A percentile compares a stretch with the other conserved stretches of the same genome.
These are phyloP conservation scores for Taurulus bubalis DNA, from an alignment of 2,113 vertebrate genomes.

Conservation along the genomic window DNA sequence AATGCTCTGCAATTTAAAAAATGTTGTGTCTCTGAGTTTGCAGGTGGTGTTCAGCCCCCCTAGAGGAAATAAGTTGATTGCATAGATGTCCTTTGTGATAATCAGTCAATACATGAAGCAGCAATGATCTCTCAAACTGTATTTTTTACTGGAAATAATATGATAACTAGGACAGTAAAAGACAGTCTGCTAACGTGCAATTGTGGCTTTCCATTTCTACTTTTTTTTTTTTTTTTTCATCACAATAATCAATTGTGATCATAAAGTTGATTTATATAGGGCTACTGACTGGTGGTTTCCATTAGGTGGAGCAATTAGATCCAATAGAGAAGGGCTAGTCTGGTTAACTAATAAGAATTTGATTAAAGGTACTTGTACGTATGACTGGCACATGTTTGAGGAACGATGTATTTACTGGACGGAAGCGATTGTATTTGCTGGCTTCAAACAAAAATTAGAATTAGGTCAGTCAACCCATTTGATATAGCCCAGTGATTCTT, in stretches of 20 bases:
- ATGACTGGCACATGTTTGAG: not conserved
- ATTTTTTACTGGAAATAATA: not conserved
- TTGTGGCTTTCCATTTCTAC: not conserved
- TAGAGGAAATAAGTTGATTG: conserved; percentile 14
- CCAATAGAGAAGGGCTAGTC: not conserved
- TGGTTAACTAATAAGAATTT: not conserved
- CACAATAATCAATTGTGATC: not conserved
- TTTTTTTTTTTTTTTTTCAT: not conserved
- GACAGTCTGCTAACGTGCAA: not conserved
- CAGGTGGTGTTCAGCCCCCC: conserved; percentile 22
- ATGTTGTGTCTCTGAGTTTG: not conserved
- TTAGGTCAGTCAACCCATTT: no score
- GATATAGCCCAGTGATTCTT: no score
- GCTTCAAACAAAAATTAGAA: not conserved
- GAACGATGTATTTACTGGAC: not conserved
- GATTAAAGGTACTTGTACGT: not conserved
- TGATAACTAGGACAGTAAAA: not conserved
- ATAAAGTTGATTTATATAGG: not conserved
- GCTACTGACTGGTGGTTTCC: not conserved
- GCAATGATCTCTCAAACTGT: not conserved
- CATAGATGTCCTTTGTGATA: conserved; percentile 2
- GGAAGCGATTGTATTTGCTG: not conserved
- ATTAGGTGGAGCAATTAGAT: not conserved
- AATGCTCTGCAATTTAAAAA: not conserved
- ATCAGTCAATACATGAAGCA: not conserved